Percentiles rank a stretch among this genome's conserved stretches.
phyloP scores from a whole-genome alignment of 2,888 invertebrate species.

The Dorcus hopei region DNA sequence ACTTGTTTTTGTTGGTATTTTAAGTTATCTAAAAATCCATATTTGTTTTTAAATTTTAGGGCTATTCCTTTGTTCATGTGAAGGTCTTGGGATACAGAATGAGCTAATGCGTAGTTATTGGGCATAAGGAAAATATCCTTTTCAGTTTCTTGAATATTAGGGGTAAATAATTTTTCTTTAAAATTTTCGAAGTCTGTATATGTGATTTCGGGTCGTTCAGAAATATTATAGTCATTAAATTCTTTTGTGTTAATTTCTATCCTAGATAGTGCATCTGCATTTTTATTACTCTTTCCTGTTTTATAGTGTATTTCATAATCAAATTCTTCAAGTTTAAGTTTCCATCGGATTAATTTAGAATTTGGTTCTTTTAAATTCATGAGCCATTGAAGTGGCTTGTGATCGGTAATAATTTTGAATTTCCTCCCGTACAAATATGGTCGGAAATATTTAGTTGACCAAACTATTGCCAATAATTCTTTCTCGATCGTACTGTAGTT shows the following conservation, averaged over 20 bases:
- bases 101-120: neutral
- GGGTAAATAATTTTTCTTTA: neutral
- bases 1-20: neutral
- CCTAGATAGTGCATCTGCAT: slow-evolving; percentile 1
- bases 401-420: neutral
- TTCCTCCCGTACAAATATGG: neutral
- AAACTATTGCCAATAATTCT: no score
- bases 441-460: neutral
- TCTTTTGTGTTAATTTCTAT: neutral
- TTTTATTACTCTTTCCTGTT: neutral
- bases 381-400: slow-evolving; percentile 3
- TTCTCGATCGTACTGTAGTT: slow-evolving; percentile 2
- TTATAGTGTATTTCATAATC: slow-evolving; percentile 6
- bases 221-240: no score
- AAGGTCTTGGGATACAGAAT: neutral
- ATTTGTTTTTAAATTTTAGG: neutral
- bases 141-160: neutral
- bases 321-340: neutral
- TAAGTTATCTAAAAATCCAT: neutral
- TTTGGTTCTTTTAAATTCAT: slow-evolving; percentile 5
- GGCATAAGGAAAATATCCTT: neutral
- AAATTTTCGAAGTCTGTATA: no score
- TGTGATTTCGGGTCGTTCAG: no score
- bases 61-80: neutral
- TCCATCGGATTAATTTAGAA: slow-evolving; percentile 1